Evolutionary conservation across 1,140 invertebrate species (phyloP).

Genomic region (Onthophagus taurus): DNA sequence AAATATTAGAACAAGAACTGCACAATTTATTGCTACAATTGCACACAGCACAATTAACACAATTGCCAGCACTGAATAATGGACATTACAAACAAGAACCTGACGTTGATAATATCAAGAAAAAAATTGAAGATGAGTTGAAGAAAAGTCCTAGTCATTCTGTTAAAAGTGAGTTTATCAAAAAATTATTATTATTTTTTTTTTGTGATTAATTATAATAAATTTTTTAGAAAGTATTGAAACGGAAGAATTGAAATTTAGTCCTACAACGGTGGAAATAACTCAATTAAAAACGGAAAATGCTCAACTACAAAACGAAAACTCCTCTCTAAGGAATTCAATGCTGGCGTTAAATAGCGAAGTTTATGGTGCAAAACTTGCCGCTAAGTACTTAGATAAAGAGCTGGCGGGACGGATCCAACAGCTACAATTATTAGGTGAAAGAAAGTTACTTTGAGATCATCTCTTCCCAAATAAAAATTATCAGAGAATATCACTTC

Average conservation of each 20-base stretch:
- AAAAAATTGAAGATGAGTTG: slow-evolving; percentile 37
- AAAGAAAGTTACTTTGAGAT: too few species aligned
- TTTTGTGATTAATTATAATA: too few species aligned
- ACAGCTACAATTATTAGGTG: slow-evolving; percentile 68
- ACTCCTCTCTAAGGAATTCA: slow-evolving; percentile 56
- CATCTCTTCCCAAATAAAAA: too few species aligned
- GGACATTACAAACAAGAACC: slow-evolving; percentile 36
- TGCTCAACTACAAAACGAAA: slow-evolving; percentile 58
- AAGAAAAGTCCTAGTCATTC: slow-evolving; percentile 34
- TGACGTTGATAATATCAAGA: slow-evolving; percentile 35
- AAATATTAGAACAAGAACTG: slow-evolving; percentile 51
- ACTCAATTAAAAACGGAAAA: slow-evolving; percentile 51
- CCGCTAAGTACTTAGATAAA: slow-evolving; percentile 80
- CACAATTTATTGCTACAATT: slow-evolving; percentile 53
- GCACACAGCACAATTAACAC: slow-evolving; percentile 49
- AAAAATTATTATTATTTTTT: too few species aligned
- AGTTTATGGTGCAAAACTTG: slow-evolving; percentile 71
- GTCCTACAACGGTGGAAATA: slow-evolving; percentile 34
- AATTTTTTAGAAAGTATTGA: slow-evolving; percentile 12
- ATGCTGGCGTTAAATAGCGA: slow-evolving; percentile 68
- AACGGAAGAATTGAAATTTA: slow-evolving; percentile 33
- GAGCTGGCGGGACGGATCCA: slow-evolving; percentile 80
- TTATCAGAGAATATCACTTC: neutral
- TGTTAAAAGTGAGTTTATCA: slow-evolving; percentile 7
- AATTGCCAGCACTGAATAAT: slow-evolving; percentile 30